A percentile compares a stretch with the other conserved stretches of the same genome.
These are phyloP conservation scores for Chymomyza fuscimana DNA, from an alignment of 2,888 invertebrate species.

Conservation along the genomic window DNA sequence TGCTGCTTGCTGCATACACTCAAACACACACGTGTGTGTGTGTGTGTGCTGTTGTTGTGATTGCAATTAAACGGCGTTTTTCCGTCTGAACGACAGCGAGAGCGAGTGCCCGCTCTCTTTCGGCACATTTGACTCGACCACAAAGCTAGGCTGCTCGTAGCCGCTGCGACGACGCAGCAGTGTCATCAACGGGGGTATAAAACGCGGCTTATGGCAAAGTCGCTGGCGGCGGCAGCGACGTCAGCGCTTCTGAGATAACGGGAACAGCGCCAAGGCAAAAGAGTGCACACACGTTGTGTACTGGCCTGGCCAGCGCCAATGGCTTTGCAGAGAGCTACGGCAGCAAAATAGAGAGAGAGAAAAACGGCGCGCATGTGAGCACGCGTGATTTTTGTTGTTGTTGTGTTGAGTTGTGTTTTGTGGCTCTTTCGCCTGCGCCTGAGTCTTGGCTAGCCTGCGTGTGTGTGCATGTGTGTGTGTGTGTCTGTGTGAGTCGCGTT, in stretches of 20 bases:
- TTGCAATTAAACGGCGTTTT: slow-evolving; percentile 73
- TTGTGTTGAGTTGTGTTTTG: slow-evolving; percentile 11
- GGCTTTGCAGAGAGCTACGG: not conserved
- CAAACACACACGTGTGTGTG: not conserved
- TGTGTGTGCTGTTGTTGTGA: slow-evolving; percentile 15
- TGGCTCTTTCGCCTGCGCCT: slow-evolving; percentile 61
- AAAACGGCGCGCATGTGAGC: slow-evolving; percentile 40
- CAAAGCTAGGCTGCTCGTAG: no score
- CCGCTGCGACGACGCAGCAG: slow-evolving; percentile 22
- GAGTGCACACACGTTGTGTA: not conserved
- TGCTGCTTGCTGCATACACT: not conserved
- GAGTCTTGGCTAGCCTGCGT: slow-evolving; percentile 54
- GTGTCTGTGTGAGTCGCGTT: slow-evolving; percentile 42
- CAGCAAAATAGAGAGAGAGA: not conserved
- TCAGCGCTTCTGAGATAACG: not conserved
- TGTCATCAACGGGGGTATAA: not conserved
- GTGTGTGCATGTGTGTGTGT: slow-evolving; percentile 26
- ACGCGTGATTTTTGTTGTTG: slow-evolving; percentile 69
- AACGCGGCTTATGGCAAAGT: slow-evolving; percentile 35
- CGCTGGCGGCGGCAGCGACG: slow-evolving; percentile 19
- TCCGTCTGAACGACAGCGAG: slow-evolving; percentile 55
- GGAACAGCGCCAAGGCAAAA: slow-evolving; percentile 5
- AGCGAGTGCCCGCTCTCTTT: slow-evolving; percentile 9
- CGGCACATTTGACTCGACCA: no score
- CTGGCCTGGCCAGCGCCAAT: slow-evolving; percentile 1